These are phyloP conservation scores for Microctonus aethiopoides DNA, from an alignment of 2,888 invertebrate genomes.

Conservation along the genomic window DNA sequence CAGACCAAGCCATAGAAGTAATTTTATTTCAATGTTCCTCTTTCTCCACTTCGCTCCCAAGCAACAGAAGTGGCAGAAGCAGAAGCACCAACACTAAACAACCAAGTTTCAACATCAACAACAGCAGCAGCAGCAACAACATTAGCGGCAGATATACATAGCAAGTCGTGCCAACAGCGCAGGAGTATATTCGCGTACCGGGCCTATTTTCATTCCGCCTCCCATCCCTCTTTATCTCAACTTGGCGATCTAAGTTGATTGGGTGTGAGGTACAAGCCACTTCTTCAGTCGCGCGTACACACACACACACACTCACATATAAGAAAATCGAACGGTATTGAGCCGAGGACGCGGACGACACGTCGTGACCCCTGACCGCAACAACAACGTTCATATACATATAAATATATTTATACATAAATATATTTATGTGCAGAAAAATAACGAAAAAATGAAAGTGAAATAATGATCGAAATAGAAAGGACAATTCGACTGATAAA, in stretches of 20 bases:
- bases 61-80: constrained; percentile 1
- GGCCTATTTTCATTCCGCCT: constrained; percentile 47
- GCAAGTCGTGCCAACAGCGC: constrained; percentile 17
- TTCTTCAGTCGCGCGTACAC: constrained; percentile 30
- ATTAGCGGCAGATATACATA: not conserved
- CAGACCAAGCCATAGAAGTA: constrained; percentile 6
- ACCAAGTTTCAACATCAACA: no score
- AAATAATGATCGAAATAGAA: no score
- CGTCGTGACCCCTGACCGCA: constrained; percentile 39
- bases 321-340: constrained; percentile 33
- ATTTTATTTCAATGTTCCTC: constrained; percentile 12
- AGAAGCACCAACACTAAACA: not conserved
- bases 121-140: not conserved
- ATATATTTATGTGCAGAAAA: no score
- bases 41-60: not conserved
- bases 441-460: no score
- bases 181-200: constrained; percentile 1
- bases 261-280: constrained; percentile 65
- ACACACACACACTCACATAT: not conserved
- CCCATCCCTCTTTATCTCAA: constrained; percentile 50
- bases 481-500: no score
- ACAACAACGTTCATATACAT: constrained; percentile 9
- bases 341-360: constrained; percentile 41
- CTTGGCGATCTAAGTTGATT: constrained; percentile 61
- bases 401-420: no score